phyloP scores from a whole-genome alignment of 2,888 invertebrate genomes.

The Eupeodes latifasciatus region DNA sequence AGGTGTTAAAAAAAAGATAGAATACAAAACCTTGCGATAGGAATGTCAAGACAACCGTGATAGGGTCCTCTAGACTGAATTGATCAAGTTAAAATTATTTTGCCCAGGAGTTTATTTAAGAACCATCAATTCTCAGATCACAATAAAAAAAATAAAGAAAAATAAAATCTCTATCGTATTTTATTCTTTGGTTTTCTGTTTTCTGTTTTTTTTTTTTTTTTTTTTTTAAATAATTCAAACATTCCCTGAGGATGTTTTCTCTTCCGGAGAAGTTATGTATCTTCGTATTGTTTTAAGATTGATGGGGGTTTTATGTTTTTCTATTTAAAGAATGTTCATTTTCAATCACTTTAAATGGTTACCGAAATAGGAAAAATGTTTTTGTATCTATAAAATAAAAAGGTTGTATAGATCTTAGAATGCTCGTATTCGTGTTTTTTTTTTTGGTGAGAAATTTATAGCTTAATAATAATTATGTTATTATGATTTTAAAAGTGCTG shows the following conservation, averaged over 20 bases:
- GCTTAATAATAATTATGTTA: neutral
- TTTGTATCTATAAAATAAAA: neutral
- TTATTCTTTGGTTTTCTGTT: neutral
- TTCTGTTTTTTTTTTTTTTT: too few relatives aligned
- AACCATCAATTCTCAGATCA: neutral
- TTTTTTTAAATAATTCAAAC: neutral
- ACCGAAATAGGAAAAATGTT: neutral
- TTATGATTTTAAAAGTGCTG: neutral
- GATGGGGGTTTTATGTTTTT: neutral
- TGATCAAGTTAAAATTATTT: neutral
- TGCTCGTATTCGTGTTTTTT: neutral
- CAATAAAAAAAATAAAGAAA: neutral
- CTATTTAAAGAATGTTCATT: neutral
- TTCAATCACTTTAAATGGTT: neutral
- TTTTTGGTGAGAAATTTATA: neutral
- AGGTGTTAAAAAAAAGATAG: neutral
- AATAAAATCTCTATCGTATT: neutral
- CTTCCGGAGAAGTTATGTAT: neutral
- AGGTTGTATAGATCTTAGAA: neutral
- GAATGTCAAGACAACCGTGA: neutral
- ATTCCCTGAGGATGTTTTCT: neutral
- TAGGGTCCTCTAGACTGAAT: too few relatives aligned
- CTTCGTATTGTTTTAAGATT: neutral
- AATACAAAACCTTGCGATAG: neutral
- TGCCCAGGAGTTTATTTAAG: slow-evolving; percentile 5